Conservation (phyloP, 2,888 invertebrate genomes). For the Adelphocoris suturalis region DNA sequence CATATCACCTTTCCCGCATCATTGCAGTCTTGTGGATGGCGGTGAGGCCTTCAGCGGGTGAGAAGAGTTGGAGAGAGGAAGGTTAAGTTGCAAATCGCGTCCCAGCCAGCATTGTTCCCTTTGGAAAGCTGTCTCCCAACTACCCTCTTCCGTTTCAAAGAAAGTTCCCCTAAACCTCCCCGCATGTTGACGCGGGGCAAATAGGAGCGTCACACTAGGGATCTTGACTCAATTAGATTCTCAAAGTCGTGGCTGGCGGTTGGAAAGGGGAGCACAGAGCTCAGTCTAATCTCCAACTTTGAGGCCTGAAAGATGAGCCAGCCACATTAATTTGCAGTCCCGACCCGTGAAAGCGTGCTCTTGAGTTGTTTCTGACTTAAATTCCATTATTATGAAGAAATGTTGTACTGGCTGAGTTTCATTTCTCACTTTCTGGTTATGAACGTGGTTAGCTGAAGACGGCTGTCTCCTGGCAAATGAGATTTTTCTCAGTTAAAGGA, state of each 20-base stretch:
- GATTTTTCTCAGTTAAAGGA: neutral
- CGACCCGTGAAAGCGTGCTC: neutral
- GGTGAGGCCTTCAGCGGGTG: neutral
- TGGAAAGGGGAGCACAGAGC: neutral
- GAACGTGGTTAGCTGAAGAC: neutral
- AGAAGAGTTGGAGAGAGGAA: neutral
- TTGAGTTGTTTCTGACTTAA: neutral
- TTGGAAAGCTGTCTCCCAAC: conserved; percentile 30
- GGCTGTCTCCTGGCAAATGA: neutral
- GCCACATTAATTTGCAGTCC: conserved; percentile 5
- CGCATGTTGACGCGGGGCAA: conserved; percentile 50
- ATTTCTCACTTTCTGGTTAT: neutral
- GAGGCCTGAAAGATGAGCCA: conserved; percentile 29
- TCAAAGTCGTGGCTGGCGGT: conserved; percentile 36
- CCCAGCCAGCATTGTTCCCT: conserved; percentile 17
- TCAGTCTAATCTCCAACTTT: conserved; percentile 28
- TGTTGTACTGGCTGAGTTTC: neutral
- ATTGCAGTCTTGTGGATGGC: neutral
- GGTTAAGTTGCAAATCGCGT: conserved; percentile 10
- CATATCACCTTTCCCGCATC: neutral
- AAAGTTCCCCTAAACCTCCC: conserved; percentile 11
- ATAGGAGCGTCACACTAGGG: conserved; percentile 52
- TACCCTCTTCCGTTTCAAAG: conserved; percentile 27
- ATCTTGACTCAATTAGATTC: conserved; percentile 62
- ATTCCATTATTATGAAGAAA: conserved; percentile 18